phyloP scores from a whole-genome alignment of 2,888 invertebrate species.

The Trachelus stipa region DNA sequence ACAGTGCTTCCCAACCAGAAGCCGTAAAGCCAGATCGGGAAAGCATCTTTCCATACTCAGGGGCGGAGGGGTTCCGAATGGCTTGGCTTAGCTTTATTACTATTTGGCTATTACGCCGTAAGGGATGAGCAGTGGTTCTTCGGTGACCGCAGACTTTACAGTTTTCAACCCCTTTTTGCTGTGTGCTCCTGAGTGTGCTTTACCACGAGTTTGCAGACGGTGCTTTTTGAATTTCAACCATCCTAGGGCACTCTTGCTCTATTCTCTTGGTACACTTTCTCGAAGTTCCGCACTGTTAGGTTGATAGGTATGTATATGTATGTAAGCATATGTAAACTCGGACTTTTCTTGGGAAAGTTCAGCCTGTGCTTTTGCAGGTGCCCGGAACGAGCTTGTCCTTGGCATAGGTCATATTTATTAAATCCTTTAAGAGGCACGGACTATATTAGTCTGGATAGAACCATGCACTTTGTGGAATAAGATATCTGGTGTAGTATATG shows the following conservation, averaged over 20 bases:
- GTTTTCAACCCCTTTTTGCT: not conserved
- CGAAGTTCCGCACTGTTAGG: not conserved
- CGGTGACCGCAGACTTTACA: not conserved
- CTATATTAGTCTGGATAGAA: not conserved
- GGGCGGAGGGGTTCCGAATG: not conserved
- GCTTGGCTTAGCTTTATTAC: not conserved
- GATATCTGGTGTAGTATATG: no score
- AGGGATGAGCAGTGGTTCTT: not conserved
- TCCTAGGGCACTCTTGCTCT: not conserved
- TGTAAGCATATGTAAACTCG: no score
- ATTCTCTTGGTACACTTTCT: not conserved
- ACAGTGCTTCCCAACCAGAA: conserved; percentile 2
- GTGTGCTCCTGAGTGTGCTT: not conserved
- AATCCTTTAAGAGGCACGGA: no score
- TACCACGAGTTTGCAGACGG: not conserved
- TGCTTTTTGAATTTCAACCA: not conserved
- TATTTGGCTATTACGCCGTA: not conserved
- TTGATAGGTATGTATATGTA: not conserved
- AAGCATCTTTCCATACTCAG: not conserved
- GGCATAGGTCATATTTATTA: no score
- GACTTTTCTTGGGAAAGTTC: no score
- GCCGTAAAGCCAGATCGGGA: not conserved
- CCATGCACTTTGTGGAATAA: no score
- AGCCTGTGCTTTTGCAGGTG: no score
- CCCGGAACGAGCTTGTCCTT: no score